A percentile compares a stretch with the other conserved stretches of the same genome.
Conservation (phyloP, 2,113 vertebrate species). For the Herpailurus yagouaroundi region DNA sequence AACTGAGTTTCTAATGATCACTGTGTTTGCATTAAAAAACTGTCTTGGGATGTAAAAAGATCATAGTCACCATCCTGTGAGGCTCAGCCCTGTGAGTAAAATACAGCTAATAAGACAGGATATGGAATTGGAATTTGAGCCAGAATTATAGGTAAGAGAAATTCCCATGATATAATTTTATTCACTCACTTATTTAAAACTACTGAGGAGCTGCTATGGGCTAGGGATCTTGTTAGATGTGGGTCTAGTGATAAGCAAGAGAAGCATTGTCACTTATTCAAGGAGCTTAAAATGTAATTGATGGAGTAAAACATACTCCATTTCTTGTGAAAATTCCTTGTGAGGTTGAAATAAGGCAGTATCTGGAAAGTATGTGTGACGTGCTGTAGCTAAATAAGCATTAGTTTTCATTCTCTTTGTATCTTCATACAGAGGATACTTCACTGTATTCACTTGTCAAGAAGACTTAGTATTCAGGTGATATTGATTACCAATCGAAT, state of each 20-base stretch:
- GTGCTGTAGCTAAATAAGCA: background rate
- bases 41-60: background rate
- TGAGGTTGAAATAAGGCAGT: background rate
- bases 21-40: background rate
- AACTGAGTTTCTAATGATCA: conserved; percentile 31
- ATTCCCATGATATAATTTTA: background rate
- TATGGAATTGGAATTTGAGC: background rate
- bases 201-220: background rate
- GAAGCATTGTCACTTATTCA: background rate
- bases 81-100: background rate
- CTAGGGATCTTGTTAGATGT: background rate
- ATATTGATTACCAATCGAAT: background rate
- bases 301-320: background rate
- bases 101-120: background rate
- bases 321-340: conserved; percentile 21
- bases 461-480: background rate
- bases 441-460: background rate
- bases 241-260: background rate
- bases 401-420: background rate
- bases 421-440: background rate
- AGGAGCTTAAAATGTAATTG: background rate
- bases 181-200: background rate
- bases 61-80: background rate
- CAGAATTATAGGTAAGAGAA: background rate
- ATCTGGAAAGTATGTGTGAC: background rate